A percentile compares a stretch with the other conserved stretches of the same genome.
Evolutionary conservation across 2,797 vertebrate genomes (phyloP).

Genomic region (Rhincodon typus): DNA sequence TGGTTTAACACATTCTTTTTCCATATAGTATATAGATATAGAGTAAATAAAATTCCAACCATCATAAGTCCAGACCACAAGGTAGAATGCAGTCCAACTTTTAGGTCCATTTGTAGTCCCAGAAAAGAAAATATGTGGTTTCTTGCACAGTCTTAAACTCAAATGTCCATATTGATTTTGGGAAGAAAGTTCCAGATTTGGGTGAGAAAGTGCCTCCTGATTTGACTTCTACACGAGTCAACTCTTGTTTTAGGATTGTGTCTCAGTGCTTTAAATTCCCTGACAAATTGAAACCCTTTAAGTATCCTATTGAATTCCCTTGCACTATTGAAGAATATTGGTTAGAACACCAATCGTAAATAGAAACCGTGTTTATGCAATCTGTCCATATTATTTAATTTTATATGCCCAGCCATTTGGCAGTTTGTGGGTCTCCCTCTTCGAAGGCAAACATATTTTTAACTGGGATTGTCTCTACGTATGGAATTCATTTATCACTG

Average conservation of each 20-base stretch:
- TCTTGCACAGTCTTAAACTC: background rate
- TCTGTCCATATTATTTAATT: background rate
- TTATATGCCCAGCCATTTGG: background rate
- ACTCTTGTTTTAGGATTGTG: background rate
- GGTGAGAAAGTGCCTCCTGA: background rate
- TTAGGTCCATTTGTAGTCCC: no score
- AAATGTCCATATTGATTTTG: background rate
- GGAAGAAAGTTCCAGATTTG: background rate
- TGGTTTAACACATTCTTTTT: no score
- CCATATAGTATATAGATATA: no score
- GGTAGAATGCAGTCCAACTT: no score
- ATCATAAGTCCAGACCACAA: no score
- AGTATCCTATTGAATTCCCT: background rate
- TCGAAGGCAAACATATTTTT: background rate
- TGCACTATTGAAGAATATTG: no score
- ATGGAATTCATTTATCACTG: background rate
- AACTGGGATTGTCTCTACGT: background rate
- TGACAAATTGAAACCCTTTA: background rate
- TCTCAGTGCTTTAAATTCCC: background rate
- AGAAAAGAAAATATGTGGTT: no score
- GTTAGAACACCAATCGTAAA: background rate
- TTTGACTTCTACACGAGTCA: background rate
- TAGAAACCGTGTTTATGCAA: background rate
- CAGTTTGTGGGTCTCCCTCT: background rate
- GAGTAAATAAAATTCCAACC: no score